Conservation (phyloP, 2,797 vertebrate genomes). For the Novumbra hubbsi region DNA sequence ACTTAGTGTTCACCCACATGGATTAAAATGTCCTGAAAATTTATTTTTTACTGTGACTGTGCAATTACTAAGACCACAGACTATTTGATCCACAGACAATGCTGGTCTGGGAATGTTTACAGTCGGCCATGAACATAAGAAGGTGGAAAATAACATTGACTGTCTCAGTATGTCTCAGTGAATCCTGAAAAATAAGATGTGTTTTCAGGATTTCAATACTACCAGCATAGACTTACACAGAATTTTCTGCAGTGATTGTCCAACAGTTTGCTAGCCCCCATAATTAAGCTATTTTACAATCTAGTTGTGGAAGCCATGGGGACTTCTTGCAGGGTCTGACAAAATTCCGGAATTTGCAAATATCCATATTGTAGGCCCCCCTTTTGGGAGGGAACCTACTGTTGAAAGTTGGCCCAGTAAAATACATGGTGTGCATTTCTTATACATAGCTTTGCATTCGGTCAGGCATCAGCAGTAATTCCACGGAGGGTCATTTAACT, state of each 20-base stretch:
- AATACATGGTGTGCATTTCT: too few relatives aligned
- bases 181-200: background rate
- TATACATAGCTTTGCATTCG: too few relatives aligned
- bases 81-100: conserved; percentile 26
- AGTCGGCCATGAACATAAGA: background rate
- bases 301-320: conserved; percentile 2
- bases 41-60: conserved; percentile 42
- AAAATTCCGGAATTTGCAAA: background rate
- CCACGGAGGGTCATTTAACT: too few relatives aligned
- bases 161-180: background rate
- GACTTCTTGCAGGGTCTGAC: conserved; percentile 8
- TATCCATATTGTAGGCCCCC: too few relatives aligned
- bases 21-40: conserved; percentile 38
- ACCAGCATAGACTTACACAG: background rate
- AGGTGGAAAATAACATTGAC: background rate
- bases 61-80: conserved; percentile 34
- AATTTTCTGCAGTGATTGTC: background rate
- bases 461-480: too few relatives aligned
- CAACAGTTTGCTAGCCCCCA: background rate
- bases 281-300: background rate
- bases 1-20: conserved; percentile 43
- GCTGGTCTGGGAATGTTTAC: conserved; percentile 14
- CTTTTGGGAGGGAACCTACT: too few relatives aligned
- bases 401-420: too few relatives aligned
- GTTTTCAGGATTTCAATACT: background rate